Percentiles rank a stretch among this genome's conserved stretches.
Evolutionary conservation across 2,113 vertebrate species (phyloP).

Genomic region (Hiodon alosoides): DNA sequence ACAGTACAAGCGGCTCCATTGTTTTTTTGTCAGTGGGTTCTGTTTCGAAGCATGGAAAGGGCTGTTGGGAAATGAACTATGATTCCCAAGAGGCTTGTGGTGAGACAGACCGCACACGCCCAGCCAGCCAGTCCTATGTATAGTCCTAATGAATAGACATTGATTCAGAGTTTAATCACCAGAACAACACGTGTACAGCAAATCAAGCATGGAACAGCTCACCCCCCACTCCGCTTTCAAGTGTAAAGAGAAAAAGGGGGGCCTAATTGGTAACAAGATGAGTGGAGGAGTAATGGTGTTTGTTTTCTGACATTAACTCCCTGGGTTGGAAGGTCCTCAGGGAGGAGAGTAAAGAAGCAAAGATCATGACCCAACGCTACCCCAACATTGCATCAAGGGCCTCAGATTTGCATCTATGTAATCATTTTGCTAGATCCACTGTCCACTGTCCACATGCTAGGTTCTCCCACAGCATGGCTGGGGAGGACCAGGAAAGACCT

Average conservation of each 20-base stretch:
- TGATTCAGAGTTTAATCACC: neutral
- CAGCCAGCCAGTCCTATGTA: neutral
- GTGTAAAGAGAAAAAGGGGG: neutral
- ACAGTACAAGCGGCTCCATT: slow-evolving; percentile 24
- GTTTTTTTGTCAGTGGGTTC: slow-evolving; percentile 10
- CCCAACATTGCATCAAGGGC: neutral
- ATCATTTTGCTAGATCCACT: neutral
- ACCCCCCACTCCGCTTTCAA: neutral
- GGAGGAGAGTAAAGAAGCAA: neutral
- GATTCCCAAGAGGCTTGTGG: slow-evolving; percentile 12
- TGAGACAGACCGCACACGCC: slow-evolving; percentile 7
- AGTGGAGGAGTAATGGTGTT: neutral
- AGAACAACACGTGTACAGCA: neutral
- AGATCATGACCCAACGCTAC: neutral
- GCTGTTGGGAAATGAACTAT: slow-evolving; percentile 20
- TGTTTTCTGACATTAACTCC: neutral
- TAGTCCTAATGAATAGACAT: neutral
- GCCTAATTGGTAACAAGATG: neutral
- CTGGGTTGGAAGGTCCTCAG: neutral
- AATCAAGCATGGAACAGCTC: too few species aligned
- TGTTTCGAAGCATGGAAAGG: neutral
- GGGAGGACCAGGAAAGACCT: neutral
- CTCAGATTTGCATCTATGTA: neutral
- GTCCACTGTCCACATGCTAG: neutral
- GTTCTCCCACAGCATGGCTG: too few species aligned